These are phyloP conservation scores for Exaiptasia diaphana DNA, from an alignment of 64 coral and sea anemone genomes.

Conservation along the genomic window DNA sequence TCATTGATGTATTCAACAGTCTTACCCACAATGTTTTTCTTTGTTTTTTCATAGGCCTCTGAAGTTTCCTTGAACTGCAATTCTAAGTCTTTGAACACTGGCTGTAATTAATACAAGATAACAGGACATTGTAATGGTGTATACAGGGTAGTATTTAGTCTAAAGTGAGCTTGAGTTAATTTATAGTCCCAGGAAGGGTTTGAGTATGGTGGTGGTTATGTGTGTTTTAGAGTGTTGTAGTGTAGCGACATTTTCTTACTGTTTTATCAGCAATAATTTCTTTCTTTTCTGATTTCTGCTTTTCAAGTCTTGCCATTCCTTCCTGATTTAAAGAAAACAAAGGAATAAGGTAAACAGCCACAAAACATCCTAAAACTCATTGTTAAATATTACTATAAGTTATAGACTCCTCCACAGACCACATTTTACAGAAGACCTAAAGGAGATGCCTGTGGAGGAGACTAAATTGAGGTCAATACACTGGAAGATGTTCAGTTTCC, in stretches of 20 bases:
- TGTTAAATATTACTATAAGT: too few species aligned
- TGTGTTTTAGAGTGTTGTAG: too few species aligned
- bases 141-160: not conserved
- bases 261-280: conserved; percentile 80
- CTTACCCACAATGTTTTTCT: conserved; percentile 86
- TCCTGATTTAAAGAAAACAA: conserved; percentile 28
- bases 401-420: too few species aligned
- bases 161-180: not conserved
- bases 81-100: conserved; percentile 75
- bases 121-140: not conserved
- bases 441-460: too few species aligned
- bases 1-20: too few species aligned
- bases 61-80: conserved; percentile 69
- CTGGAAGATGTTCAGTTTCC: too few species aligned
- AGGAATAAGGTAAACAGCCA: not conserved
- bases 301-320: conserved; percentile 66
- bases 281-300: conserved; percentile 54
- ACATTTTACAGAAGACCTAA: too few species aligned
- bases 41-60: conserved; percentile 71
- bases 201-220: not conserved
- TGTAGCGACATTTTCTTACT: conserved; percentile 45
- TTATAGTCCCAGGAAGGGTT: not conserved
- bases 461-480: too few species aligned
- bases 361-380: too few species aligned
- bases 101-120: too few species aligned